Conservation (phyloP, 2,888 invertebrate species). For the Crematogaster levior region DNA sequence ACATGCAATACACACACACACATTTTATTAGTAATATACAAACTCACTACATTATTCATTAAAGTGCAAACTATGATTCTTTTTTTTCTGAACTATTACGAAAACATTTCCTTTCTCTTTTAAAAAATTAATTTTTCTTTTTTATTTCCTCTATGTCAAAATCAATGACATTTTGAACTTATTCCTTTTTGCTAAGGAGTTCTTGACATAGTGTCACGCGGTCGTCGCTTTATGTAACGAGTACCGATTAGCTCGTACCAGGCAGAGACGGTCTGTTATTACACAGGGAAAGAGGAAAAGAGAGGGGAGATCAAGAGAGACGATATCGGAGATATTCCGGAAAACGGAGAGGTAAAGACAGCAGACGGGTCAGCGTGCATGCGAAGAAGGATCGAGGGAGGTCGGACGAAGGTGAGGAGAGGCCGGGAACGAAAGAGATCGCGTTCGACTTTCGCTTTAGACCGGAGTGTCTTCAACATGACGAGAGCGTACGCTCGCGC, state of each 20-base stretch:
- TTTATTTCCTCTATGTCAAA: not conserved
- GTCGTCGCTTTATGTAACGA: constrained; percentile 77
- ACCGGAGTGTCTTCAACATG: constrained; percentile 63
- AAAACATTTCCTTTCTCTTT: not conserved
- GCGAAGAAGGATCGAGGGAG: constrained; percentile 36
- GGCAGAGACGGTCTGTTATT: constrained; percentile 73
- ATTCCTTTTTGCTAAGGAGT: not conserved
- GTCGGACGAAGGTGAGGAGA: constrained; percentile 23
- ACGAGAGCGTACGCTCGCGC: constrained; percentile 51
- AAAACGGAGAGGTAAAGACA: constrained; percentile 41
- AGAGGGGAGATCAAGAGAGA: not conserved
- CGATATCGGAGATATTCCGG: constrained; percentile 34
- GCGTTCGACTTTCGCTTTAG: constrained; percentile 68
- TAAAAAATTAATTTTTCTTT: not conserved
- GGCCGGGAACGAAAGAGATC: constrained; percentile 41
- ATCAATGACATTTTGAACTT: not conserved
- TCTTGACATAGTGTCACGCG: constrained; percentile 38
- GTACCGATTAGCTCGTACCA: constrained; percentile 79
- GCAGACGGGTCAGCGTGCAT: not conserved
- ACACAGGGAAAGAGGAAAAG: constrained; percentile 41
- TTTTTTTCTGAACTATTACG: not conserved
- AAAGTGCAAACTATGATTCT: not conserved
- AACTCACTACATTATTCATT: not conserved
- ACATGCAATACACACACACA: too few relatives aligned
- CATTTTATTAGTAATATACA: too few relatives aligned